Base-by-base conservation (phyloP, 2,797 vertebrate genomes). In the Scolopax bukidnonensis region DNA sequence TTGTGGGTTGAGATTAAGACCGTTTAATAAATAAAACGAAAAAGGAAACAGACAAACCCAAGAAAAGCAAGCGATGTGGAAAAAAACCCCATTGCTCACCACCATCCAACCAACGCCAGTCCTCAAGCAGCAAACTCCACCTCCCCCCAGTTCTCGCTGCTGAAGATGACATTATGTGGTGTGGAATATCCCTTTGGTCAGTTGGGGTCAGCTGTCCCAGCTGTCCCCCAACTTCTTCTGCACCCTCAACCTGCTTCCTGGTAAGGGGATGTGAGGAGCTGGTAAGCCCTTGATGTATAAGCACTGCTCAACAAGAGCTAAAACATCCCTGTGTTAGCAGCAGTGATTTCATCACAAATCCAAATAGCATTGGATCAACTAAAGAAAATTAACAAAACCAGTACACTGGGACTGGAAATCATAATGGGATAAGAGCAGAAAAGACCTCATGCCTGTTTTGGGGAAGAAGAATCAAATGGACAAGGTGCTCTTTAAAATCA, bases 251-350 rank as follows among this genome's bases (percentile, higher is more conserved):
- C 13, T 5, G 0, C 12, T 40, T 2, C 0, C n/a, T 38, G 11
- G 5, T 1, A 0, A 28, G 6, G 7, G 4, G 3, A 4, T 0
- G 1, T 33, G 60, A 54, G 53, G 2, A 25, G 18, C 21, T 11
- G 33, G 18, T 54, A 15, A 32, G 17, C 2, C 33, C 9, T 36
- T 36, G 75, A 5, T 38, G 5, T 6, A 24, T 27, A 12, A n/a
- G 19, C 27, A 3, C 27, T n/a, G 32, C 11, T 84, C 3, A 3
- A 33, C 17, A 33, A 3, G 7, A 56, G 8, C 10, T 4, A 4
- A 48, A 73, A 23, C 19, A 23, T 19, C 24, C 1, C 3, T 10
- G 5, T 25, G 15, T 40, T 36, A 17, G 2, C 28, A 36, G 9
- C 28, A 2, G 13, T 20, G 20, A 32, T 70, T 53, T 27, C 13